Conservation (phyloP, 2,113 vertebrate species). For the Danio rerio region DNA sequence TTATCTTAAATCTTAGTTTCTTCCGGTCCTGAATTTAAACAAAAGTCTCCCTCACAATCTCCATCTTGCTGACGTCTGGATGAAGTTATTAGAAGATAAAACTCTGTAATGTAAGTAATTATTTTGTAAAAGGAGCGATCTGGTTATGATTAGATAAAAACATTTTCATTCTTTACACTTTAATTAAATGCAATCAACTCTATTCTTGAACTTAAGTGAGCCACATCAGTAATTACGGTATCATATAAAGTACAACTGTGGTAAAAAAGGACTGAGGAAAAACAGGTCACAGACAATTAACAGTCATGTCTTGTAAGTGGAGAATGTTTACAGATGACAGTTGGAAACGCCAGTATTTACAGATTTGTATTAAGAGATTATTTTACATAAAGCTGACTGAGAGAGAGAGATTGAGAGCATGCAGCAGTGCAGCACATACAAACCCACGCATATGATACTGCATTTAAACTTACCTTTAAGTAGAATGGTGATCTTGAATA, state of each 20-base stretch:
- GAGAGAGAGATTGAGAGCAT: no score
- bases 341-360: not conserved
- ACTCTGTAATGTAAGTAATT: conserved; percentile 1
- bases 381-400: not conserved
- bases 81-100: not conserved
- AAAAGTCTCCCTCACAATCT: conserved; percentile 24
- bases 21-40: conserved; percentile 44
- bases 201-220: not conserved
- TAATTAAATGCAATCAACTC: not conserved
- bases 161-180: not conserved
- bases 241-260: not conserved
- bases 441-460: not conserved
- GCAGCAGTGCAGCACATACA: no score
- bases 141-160: not conserved
- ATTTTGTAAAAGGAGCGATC: not conserved
- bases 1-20: conserved; percentile 45
- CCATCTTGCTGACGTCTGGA: not conserved
- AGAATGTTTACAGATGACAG: not conserved
- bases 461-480: conserved; percentile 70
- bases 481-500: conserved; percentile 70
- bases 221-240: not conserved
- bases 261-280: not conserved
- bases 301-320: not conserved
- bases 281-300: not conserved
- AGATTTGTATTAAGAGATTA: not conserved